A percentile compares a stretch with the other conserved stretches of the same genome.
phyloP scores from a whole-genome alignment of 2,113 vertebrate genomes.

The Nycticorax nycticorax region DNA sequence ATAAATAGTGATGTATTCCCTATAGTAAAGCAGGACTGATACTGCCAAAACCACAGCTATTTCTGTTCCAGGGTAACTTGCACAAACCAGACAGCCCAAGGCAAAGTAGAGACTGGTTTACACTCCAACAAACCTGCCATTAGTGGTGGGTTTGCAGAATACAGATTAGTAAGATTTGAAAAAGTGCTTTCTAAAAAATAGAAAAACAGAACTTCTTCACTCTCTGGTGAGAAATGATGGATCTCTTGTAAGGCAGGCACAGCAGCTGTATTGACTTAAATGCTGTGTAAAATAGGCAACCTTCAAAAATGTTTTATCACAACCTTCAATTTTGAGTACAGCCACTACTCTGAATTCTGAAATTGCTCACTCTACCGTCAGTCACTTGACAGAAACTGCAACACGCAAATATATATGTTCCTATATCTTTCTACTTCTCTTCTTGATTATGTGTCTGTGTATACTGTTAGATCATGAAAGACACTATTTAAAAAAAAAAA shows the following conservation, averaged over 20 bases:
- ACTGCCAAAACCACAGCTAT: slow-evolving; percentile 72
- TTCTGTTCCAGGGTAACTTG: slow-evolving; percentile 68
- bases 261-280: slow-evolving; percentile 27
- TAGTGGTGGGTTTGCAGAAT: slow-evolving; percentile 59
- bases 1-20: slow-evolving; percentile 71
- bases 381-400: background rate
- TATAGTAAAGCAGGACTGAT: slow-evolving; percentile 62
- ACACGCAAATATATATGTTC: background rate
- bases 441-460: background rate
- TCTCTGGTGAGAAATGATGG: slow-evolving; percentile 47
- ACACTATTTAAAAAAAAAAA: background rate
- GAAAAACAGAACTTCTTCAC: background rate
- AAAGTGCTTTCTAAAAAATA: slow-evolving; percentile 28
- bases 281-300: background rate
- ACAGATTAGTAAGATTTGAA: slow-evolving; percentile 64
- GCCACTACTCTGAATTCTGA: background rate
- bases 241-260: slow-evolving; percentile 28
- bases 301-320: slow-evolving; percentile 24
- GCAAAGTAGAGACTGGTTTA: slow-evolving; percentile 64
- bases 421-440: background rate
- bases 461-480: background rate
- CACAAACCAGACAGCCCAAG: slow-evolving; percentile 72
- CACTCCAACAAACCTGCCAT: slow-evolving; percentile 65
- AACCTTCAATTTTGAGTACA: background rate
- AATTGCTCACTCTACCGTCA: background rate